Conservation (phyloP, 1,140 invertebrate species). For the Adoxophyes honmai region DNA sequence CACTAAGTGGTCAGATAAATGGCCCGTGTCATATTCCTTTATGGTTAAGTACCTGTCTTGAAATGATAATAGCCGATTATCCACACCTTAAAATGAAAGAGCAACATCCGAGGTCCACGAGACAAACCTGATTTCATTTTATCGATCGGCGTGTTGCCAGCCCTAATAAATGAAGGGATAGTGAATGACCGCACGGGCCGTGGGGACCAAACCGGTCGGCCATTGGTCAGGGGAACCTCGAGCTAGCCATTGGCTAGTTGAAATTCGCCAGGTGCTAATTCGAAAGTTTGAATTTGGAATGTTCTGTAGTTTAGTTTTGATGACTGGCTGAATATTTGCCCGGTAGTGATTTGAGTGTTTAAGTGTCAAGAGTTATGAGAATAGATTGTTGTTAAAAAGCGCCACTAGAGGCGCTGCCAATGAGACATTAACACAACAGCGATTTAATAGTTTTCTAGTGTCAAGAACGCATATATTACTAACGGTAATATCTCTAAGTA, state of each 20-base stretch:
- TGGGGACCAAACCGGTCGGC: slow-evolving; percentile 42
- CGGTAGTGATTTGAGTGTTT: too few species aligned
- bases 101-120: slow-evolving; percentile 65
- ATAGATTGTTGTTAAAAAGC: too few species aligned
- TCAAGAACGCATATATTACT: too few species aligned
- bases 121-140: slow-evolving; percentile 5
- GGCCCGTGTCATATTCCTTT: slow-evolving; percentile 55
- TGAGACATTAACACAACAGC: too few species aligned
- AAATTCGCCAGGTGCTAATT: slow-evolving; percentile 50
- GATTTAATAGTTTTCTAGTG: too few species aligned
- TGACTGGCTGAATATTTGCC: too few species aligned
- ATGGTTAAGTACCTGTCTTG: slow-evolving; percentile 48
- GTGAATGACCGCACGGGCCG: slow-evolving; percentile 31
- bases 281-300: slow-evolving; percentile 14
- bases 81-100: slow-evolving; percentile 27
- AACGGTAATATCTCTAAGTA: too few species aligned
- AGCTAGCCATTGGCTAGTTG: slow-evolving; percentile 32
- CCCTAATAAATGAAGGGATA: neutral
- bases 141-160: neutral
- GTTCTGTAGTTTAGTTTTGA: too few species aligned
- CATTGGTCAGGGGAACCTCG: slow-evolving; percentile 47
- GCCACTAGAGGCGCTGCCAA: too few species aligned
- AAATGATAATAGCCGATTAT: slow-evolving; percentile 52
- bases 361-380: too few species aligned
- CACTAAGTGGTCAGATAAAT: slow-evolving; percentile 61